Evolutionary conservation across 2,113 vertebrate genomes (phyloP).

Genomic region (Ophthalmotilapia sp.): DNA sequence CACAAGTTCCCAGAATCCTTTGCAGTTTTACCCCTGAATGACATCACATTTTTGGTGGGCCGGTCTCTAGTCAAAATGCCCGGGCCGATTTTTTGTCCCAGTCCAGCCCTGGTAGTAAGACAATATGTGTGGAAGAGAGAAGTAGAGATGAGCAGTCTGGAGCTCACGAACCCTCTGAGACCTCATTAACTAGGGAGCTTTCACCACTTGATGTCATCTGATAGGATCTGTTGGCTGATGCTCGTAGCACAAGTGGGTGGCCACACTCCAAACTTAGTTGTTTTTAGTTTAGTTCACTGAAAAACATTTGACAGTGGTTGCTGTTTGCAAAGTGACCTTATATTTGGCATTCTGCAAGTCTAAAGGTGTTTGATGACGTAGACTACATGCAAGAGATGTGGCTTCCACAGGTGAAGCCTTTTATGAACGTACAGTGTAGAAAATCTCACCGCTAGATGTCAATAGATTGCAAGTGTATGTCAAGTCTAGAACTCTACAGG

Average conservation of each 20-base stretch:
- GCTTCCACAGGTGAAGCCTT: background rate
- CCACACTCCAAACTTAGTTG: background rate
- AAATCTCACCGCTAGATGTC: background rate
- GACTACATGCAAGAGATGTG: background rate
- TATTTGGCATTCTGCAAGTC: background rate
- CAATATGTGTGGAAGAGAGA: background rate
- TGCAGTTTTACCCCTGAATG: too few relatives aligned
- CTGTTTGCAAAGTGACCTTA: background rate
- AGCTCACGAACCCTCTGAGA: conserved; percentile 65
- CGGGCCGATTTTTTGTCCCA: too few relatives aligned
- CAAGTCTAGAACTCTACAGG: background rate
- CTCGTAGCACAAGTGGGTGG: background rate
- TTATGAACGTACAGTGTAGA: background rate
- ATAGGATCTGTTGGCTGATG: conserved; percentile 18
- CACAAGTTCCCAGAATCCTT: too few relatives aligned
- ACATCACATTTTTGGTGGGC: too few relatives aligned
- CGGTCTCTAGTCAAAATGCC: too few relatives aligned
- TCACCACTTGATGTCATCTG: conserved; percentile 46
- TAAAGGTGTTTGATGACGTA: background rate
- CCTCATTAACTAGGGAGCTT: conserved; percentile 73
- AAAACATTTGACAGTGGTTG: background rate
- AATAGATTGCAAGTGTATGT: background rate
- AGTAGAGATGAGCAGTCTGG: background rate
- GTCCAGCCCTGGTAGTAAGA: background rate
- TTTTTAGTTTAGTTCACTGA: background rate